Percentiles rank a stretch among this genome's conserved stretches.
Conservation (phyloP, 2,113 vertebrate genomes). For the Dolichallabes microphthalmus region DNA sequence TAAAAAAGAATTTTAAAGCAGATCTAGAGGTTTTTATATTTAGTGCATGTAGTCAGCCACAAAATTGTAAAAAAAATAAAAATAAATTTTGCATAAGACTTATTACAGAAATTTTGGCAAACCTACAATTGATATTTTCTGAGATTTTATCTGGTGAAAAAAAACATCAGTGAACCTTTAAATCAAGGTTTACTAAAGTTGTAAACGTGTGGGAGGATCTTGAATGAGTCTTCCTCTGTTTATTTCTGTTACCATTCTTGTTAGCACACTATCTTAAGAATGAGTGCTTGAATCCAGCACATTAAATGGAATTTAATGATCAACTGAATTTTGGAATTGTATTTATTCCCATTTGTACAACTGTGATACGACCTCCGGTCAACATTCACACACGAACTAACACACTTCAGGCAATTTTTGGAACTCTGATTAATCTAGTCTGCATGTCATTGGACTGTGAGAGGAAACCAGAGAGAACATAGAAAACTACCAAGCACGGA, state of each 20-base stretch:
- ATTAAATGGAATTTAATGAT: background rate
- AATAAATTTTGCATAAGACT: no score
- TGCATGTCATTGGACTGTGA: no score
- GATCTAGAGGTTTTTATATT: constrained; percentile 14
- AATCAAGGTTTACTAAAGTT: background rate
- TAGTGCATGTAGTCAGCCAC: background rate
- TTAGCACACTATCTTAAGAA: background rate
- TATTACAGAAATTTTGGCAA: background rate
- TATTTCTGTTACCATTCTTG: background rate
- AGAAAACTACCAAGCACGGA: no score
- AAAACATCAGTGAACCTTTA: background rate
- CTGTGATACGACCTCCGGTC: no score
- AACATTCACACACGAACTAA: no score
- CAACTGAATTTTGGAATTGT: background rate
- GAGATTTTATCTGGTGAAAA: background rate
- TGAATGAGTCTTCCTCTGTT: background rate
- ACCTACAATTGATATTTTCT: background rate
- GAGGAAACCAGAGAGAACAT: no score
- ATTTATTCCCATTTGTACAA: no score
- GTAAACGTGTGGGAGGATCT: background rate
- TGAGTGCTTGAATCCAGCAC: background rate
- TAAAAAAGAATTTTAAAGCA: background rate
- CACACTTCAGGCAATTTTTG: no score
- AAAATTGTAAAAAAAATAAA: no score
- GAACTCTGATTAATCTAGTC: no score